Conservation (phyloP, 2,888 invertebrate species). For the Euphydryas editha region DNA sequence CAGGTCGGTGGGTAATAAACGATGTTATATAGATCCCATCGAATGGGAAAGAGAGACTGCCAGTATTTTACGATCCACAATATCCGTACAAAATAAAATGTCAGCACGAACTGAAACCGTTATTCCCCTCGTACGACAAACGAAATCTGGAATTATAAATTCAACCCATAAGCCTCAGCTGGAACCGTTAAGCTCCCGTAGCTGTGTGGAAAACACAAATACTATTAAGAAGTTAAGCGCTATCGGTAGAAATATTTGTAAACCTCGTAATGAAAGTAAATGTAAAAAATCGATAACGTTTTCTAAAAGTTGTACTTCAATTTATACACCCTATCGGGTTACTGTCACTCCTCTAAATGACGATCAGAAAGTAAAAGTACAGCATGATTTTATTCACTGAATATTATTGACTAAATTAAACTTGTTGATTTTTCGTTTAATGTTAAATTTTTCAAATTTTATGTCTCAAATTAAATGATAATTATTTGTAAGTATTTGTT, state of each 20-base stretch:
- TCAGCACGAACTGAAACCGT: conserved; percentile 56
- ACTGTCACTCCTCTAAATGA: conserved; percentile 68
- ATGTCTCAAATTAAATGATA: conserved; percentile 46
- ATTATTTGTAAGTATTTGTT: conserved; percentile 28
- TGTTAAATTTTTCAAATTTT: conserved; percentile 66
- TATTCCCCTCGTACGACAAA: conserved; percentile 56
- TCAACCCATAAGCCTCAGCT: conserved; percentile 54
- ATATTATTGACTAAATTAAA: conserved; percentile 3
- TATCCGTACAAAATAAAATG: conserved; percentile 75
- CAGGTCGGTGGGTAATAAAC: conserved; percentile 80
- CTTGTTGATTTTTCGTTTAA: conserved; percentile 17
- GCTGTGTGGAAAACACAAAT: conserved; percentile 58
- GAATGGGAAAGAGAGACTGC: conserved; percentile 84
- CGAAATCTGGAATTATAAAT: conserved; percentile 63
- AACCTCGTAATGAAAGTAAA: conserved; percentile 65
- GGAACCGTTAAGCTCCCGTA: conserved; percentile 58
- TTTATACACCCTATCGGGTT: conserved; percentile 72
- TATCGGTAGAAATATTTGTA: conserved; percentile 73
- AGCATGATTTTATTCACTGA: conserved; percentile 8
- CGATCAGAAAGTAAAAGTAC: conserved; percentile 41
- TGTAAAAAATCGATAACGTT: conserved; percentile 61
- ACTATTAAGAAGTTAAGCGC: conserved; percentile 75
- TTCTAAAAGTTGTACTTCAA: conserved; percentile 73
- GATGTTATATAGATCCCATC: conserved; percentile 79
- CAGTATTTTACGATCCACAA: conserved; percentile 78